phyloP scores from a whole-genome alignment of 2,113 vertebrate genomes.

The Bubo scandiacus region DNA sequence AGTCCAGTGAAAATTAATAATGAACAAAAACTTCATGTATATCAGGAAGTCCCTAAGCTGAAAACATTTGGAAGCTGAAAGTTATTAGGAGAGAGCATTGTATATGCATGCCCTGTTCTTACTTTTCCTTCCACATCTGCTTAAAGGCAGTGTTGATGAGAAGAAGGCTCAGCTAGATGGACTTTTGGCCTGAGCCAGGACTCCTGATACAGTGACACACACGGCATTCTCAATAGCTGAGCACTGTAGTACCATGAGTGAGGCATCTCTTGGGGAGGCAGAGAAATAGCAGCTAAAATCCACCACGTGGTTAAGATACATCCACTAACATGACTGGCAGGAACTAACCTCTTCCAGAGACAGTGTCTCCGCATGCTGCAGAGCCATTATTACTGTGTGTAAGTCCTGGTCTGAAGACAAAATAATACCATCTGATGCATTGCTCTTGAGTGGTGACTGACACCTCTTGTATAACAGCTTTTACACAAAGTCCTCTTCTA shows the following conservation, averaged over 20 bases:
- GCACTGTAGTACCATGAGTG: neutral
- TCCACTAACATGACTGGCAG: neutral
- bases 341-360: neutral
- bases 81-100: neutral
- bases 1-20: neutral
- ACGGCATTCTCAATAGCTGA: neutral
- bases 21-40: neutral
- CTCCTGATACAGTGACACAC: neutral
- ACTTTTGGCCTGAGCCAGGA: neutral
- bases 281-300: neutral
- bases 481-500: neutral
- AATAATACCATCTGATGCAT: neutral
- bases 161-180: neutral
- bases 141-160: neutral
- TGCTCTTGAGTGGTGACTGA: neutral
- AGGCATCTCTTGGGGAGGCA: neutral
- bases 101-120: neutral
- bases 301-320: neutral
- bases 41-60: neutral
- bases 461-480: neutral
- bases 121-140: neutral
- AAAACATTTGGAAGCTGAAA: neutral
- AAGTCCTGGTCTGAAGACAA: neutral
- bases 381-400: neutral
- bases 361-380: neutral